Evolutionary conservation across 2,797 vertebrate species (phyloP), one percentile per base, ranked within the genome.

Genomic region (Gallinago nigripennis): DNA sequence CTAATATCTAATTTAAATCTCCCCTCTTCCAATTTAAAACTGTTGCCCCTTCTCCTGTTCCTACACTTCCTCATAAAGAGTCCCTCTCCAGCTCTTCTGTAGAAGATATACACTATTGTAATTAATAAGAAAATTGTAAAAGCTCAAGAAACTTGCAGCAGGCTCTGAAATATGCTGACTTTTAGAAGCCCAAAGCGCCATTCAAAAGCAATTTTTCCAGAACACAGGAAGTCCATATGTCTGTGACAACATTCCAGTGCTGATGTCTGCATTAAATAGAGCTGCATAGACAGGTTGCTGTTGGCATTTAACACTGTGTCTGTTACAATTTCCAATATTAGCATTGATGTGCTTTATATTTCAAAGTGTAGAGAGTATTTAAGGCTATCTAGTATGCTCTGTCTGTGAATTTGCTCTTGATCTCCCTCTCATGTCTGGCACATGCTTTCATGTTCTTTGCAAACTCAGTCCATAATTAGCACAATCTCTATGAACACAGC

Each of bases 401-500:
- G 76, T 81, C 82, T 90, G 70, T 78, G 80, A 94, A 72, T 85
- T 86, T 86, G 53, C 90, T 92, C 75, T 95, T 95, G 92, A 94
- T 96, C 86, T 95, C 80, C 82, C 92, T 95, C 77, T 91, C 57
- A 87, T 75, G 94, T 97, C 96, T 97, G 88, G 68, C 95, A 94
- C 92, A 70, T 72, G 66, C 89, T 94, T 96, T 96, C 87, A 83
- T 87, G 63, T 91, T 92, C 94, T 86, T 77, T 94, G 87, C 85
- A 90, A 91, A 95, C 75, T 89, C 78, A 90, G 58, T 76, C 93
- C 94, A 89, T 95, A 96, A 97, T 97, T 97, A 96, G 88, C 87
- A 71, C 91, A 77, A 10, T 85, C 82, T 73, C 77, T 81, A 21
- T 70, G 92, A 95, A 57, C 51, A 45, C 93, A 80, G 88, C 94